Base-by-base conservation (phyloP, 1,140 invertebrate species). In the Scaptomyza hsui region DNA sequence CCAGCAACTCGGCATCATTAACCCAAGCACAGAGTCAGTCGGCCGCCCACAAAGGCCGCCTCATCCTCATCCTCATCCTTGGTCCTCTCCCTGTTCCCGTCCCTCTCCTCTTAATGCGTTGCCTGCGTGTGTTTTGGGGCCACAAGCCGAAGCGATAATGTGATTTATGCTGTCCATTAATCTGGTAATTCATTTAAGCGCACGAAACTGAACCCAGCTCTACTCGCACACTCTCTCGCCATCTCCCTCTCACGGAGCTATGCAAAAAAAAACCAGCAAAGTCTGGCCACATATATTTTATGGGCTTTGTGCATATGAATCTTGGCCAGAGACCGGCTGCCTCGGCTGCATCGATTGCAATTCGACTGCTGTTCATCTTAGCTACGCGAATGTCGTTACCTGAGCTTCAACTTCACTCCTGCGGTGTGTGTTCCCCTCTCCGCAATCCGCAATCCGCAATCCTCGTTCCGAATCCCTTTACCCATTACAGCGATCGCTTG, bases 101-200 rank as follows among this genome's bases (percentile, higher is more conserved):
- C 63, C 57, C 75, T 52, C 59, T 75, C 78, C 88, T 88, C 81
- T 78, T 88, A 88, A 86, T 88, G 83, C 81, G 74, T 6, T 29
- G 75, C 62, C 55, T 62, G 61, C 61, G 48, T 63, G 51, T 73
- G 63, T 77, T 72, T 71, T 69, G 70, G 73, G 68, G 71, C 78
- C 80, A 76, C 76, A 86, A 86, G 86, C 72, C 47, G 86, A 91
- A 91, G 89, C 89, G 89, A 91, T 91, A 91, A 91, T 91, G 89
- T 91, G 89, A 91, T 91, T 91, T 91, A 91, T 91, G 77, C 82
- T 76, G 89, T 90, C 89, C 89, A 91, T 91, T 91, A 91, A 91
- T 91, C 82, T 90, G 86, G 89, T 90, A 91, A 91, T 91, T 91
- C 89, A 91, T 90, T 90, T 89, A 81, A 76, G 83, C 88, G 72